These are phyloP conservation scores for Pasiphila rectangulata DNA, from an alignment of 2,888 invertebrate species.

Conservation along the genomic window DNA sequence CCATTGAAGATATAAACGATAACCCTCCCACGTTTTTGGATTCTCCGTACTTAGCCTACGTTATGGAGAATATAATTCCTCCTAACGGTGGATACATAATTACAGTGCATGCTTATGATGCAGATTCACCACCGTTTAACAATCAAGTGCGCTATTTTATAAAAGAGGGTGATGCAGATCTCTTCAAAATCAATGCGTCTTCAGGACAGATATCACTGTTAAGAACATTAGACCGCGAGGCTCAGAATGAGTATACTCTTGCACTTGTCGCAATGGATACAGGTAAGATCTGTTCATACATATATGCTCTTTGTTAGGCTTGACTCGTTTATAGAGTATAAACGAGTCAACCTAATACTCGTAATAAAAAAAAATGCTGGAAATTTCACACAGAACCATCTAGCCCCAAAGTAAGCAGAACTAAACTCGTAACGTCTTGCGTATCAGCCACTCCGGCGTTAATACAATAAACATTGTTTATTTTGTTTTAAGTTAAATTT, in stretches of 20 bases:
- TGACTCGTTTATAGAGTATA: too few relatives aligned
- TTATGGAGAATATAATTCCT: slow-evolving; percentile 95
- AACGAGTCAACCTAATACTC: too few relatives aligned
- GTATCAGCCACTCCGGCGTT: too few relatives aligned
- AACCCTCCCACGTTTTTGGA: slow-evolving; percentile 95
- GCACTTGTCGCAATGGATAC: slow-evolving; percentile 96
- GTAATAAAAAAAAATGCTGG: too few relatives aligned
- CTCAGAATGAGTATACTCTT: slow-evolving; percentile 90
- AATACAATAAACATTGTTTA: too few relatives aligned
- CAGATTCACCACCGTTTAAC: slow-evolving; percentile 94
- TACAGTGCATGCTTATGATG: slow-evolving; percentile 93
- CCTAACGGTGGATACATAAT: slow-evolving; percentile 89
- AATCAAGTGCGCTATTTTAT: slow-evolving; percentile 95
- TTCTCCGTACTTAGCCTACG: slow-evolving; percentile 95
- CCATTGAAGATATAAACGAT: slow-evolving; percentile 95
- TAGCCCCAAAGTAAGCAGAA: too few relatives aligned
- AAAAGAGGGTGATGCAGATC: slow-evolving; percentile 94
- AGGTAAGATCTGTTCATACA: too few relatives aligned
- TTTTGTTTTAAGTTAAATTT: neutral
- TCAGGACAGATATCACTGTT: slow-evolving; percentile 94
- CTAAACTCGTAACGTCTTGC: too few relatives aligned
- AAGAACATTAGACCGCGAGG: slow-evolving; percentile 91
- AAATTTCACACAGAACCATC: too few relatives aligned
- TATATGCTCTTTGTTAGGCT: too few relatives aligned
- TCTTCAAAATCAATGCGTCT: slow-evolving; percentile 95